These are phyloP conservation scores for Limenitis camilla DNA, from an alignment of 2,888 invertebrate genomes.

Conservation along the genomic window DNA sequence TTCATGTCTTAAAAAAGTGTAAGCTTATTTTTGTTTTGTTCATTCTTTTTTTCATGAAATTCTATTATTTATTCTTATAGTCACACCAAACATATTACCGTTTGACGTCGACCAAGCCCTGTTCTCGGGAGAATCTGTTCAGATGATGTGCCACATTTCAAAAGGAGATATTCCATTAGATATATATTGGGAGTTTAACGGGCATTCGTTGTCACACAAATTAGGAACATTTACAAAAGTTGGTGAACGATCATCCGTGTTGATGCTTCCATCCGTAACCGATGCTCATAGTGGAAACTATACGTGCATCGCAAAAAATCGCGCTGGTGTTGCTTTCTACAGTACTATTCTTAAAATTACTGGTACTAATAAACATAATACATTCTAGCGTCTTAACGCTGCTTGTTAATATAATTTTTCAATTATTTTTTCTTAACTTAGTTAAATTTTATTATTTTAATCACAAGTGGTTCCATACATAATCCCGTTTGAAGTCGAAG, in stretches of 20 bases:
- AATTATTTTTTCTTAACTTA: slow-evolving; percentile 20
- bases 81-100: slow-evolving; percentile 76
- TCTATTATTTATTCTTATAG: slow-evolving; percentile 31
- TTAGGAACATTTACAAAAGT: slow-evolving; percentile 66
- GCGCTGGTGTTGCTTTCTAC: slow-evolving; percentile 65
- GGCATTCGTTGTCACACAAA: slow-evolving; percentile 53
- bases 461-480: slow-evolving; percentile 76
- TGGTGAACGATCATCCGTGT: slow-evolving; percentile 61
- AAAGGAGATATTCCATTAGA: slow-evolving; percentile 80
- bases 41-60: slow-evolving; percentile 30
- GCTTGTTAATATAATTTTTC: slow-evolving; percentile 15
- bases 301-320: slow-evolving; percentile 73
- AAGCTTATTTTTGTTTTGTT: slow-evolving; percentile 40
- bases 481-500: slow-evolving; percentile 79
- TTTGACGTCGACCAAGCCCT: slow-evolving; percentile 78
- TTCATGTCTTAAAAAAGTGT: slow-evolving; percentile 39
- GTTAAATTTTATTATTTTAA: slow-evolving; percentile 25
- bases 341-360: slow-evolving; percentile 70
- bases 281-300: slow-evolving; percentile 74
- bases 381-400: slow-evolving; percentile 2
- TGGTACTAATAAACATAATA: slow-evolving; percentile 42
- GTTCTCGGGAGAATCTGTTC: slow-evolving; percentile 77
- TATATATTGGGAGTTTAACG: slow-evolving; percentile 77
- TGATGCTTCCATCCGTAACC: slow-evolving; percentile 68
- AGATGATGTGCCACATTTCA: slow-evolving; percentile 77